Conservation (phyloP, 2,797 vertebrate genomes). For the Bovichtus variegatus region DNA sequence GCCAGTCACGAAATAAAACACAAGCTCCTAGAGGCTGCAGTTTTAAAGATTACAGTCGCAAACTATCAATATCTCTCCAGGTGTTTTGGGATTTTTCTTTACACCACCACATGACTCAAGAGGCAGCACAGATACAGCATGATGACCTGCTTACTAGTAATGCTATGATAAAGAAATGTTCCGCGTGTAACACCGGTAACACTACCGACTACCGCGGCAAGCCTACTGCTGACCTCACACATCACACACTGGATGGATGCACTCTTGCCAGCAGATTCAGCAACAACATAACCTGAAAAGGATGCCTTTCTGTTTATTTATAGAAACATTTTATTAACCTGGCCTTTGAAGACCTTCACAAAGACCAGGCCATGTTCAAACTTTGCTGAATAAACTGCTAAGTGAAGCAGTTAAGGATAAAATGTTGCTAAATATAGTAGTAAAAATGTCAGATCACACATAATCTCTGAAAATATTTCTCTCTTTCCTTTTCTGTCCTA, state of each 20-base stretch:
- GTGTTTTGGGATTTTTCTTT: not conserved
- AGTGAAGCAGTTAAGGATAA: not conserved
- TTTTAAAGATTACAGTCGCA: constrained; percentile 7
- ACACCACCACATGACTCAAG: not conserved
- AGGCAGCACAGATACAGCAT: not conserved
- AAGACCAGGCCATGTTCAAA: not conserved
- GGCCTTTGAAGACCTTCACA: constrained; percentile 3
- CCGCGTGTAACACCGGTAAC: no score
- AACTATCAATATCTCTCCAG: not conserved
- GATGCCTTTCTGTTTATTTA: not conserved
- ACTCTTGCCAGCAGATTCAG: not conserved
- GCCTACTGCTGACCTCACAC: not conserved
- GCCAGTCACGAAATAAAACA: constrained; percentile 18
- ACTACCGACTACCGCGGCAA: no score
- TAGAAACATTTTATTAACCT: not conserved
- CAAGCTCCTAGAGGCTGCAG: not conserved
- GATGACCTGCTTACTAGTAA: constrained; percentile 7
- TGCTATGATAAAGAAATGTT: no score
- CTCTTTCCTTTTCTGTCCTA: not conserved
- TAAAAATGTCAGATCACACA: not conserved
- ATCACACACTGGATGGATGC: not conserved
- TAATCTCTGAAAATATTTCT: not conserved
- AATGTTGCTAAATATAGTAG: not conserved
- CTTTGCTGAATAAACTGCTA: not conserved
- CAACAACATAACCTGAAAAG: not conserved